These are phyloP conservation scores for Aethes cnicana DNA, from an alignment of 2,888 invertebrate species.

Conservation along the genomic window DNA sequence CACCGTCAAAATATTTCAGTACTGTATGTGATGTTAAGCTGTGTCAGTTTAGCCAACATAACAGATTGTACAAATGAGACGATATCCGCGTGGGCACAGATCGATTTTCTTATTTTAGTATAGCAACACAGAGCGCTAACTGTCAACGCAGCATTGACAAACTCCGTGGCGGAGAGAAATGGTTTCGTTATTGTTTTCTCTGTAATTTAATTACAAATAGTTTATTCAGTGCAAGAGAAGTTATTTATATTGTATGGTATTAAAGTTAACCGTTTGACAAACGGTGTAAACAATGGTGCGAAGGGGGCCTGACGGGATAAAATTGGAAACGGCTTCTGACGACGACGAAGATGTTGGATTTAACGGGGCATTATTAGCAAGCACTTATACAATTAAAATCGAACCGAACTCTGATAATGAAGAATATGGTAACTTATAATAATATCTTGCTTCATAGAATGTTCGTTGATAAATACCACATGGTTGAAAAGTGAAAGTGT, in stretches of 20 bases:
- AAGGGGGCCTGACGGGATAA: background rate
- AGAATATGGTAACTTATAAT: too few relatives aligned
- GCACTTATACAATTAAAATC: background rate
- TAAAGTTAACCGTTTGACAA: background rate
- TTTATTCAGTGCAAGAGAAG: background rate
- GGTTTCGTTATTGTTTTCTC: background rate
- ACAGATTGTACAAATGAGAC: too few relatives aligned
- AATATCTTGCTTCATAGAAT: too few relatives aligned
- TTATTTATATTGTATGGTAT: background rate
- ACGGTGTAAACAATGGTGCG: background rate
- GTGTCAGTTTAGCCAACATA: background rate
- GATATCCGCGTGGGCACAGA: too few relatives aligned
- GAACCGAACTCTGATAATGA: constrained; percentile 9
- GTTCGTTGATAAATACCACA: too few relatives aligned
- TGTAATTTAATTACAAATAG: constrained; percentile 7
- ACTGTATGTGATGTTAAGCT: too few relatives aligned
- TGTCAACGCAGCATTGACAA: too few relatives aligned
- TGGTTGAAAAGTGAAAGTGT: too few relatives aligned
- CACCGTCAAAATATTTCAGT: too few relatives aligned
- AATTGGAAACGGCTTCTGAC: background rate
- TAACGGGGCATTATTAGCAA: background rate
- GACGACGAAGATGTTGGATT: background rate
- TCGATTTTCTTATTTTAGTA: background rate
- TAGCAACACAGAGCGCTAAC: constrained; percentile 16
- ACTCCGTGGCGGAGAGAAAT: background rate